These are phyloP conservation scores for Ptilodon capucinus DNA, from an alignment of 2,888 invertebrate species.

Conservation along the genomic window DNA sequence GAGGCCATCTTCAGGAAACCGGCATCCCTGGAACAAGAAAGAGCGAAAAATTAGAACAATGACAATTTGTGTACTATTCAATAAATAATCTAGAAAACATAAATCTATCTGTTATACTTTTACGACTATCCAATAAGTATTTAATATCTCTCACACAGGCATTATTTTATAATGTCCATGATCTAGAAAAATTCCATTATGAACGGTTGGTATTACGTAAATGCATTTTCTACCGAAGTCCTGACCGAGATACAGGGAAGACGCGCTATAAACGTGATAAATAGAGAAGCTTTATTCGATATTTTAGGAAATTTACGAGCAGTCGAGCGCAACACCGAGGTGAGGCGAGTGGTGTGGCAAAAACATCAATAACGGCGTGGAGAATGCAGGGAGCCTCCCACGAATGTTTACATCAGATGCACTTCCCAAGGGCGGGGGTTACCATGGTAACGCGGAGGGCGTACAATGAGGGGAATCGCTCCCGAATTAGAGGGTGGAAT, in stretches of 20 bases:
- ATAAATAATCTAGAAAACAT: neutral
- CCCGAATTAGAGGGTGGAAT: conserved; percentile 73
- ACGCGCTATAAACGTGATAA: conserved; percentile 64
- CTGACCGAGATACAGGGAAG: conserved; percentile 54
- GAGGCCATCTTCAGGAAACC: conserved; percentile 97
- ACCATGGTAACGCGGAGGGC: conserved; percentile 46
- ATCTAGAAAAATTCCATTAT: conserved; percentile 26
- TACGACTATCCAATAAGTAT: conserved; percentile 11
- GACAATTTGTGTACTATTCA: neutral
- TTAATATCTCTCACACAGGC: conserved; percentile 10
- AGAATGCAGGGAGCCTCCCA: conserved; percentile 51
- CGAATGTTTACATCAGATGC: conserved; percentile 55
- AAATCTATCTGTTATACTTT: neutral
- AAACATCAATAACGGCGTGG: conserved; percentile 66
- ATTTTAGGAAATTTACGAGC: conserved; percentile 61
- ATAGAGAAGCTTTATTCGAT: conserved; percentile 63
- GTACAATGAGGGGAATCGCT: conserved; percentile 54
- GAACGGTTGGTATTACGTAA: conserved; percentile 37
- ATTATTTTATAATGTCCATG: conserved; percentile 9
- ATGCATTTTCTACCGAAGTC: conserved; percentile 45
- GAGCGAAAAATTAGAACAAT: conserved; percentile 10
- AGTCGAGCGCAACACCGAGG: conserved; percentile 51
- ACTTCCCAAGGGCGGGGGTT: conserved; percentile 42
- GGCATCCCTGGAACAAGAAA: conserved; percentile 88
- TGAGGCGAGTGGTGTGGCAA: conserved; percentile 48